phyloP scores from a whole-genome alignment of 2,888 invertebrate genomes.

The Steinernema carpocapsae region DNA sequence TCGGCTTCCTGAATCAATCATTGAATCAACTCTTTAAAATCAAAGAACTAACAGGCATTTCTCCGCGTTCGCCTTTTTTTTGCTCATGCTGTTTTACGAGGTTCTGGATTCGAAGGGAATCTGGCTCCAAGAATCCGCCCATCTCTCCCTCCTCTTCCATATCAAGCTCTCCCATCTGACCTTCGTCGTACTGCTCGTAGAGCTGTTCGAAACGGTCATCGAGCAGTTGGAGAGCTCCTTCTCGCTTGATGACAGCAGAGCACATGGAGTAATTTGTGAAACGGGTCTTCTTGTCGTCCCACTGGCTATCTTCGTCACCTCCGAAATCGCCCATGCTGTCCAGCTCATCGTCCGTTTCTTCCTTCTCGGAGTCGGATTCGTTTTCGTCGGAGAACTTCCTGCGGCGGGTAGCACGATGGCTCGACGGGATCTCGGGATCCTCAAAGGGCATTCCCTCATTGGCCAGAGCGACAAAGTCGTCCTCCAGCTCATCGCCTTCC shows the following conservation, averaged over 20 bases:
- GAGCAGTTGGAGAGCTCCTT: constrained; percentile 79
- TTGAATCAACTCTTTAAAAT: background rate
- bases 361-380: constrained; percentile 37
- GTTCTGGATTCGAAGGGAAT: constrained; percentile 77
- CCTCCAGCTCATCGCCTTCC: constrained; percentile 84
- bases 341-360: constrained; percentile 43
- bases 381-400: constrained; percentile 26
- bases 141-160: constrained; percentile 78
- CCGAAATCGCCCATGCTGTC: constrained; percentile 45
- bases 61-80: constrained; percentile 51
- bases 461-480: constrained; percentile 87
- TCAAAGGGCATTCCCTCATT: constrained; percentile 70
- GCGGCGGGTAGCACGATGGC: constrained; percentile 36
- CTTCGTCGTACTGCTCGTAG: constrained; percentile 84
- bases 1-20: background rate
- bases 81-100: constrained; percentile 81
- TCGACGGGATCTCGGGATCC: background rate
- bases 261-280: constrained; percentile 93
- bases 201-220: constrained; percentile 89
- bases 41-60: background rate
- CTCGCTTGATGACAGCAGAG: constrained; percentile 84
- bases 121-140: constrained; percentile 76
- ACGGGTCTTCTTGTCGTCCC: constrained; percentile 79
- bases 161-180: constrained; percentile 86
- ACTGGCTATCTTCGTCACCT: constrained; percentile 38